Percentiles rank a stretch among this genome's conserved stretches.
phyloP scores from a whole-genome alignment of 2,888 invertebrate genomes.

The Sepiola atlantica region DNA sequence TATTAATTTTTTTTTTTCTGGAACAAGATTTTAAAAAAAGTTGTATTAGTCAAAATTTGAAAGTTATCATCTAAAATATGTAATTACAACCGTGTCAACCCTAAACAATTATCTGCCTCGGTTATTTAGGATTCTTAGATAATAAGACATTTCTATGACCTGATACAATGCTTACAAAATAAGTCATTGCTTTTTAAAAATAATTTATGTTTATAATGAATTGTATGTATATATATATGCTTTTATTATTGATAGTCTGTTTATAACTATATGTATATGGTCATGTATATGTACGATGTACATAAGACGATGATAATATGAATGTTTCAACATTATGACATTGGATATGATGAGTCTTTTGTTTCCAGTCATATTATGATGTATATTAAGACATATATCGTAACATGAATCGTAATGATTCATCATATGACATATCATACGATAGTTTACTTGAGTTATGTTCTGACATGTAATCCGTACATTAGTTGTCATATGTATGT shows the following conservation, averaged over 20 bases:
- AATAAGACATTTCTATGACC: not conserved
- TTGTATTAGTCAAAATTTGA: not conserved
- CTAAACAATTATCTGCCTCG: not conserved
- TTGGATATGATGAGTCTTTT: not conserved
- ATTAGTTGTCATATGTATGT: not conserved
- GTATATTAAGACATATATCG: not conserved
- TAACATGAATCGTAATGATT: not conserved
- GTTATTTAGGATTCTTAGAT: not conserved
- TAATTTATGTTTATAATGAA: not conserved
- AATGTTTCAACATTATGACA: not conserved
- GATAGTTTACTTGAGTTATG: not conserved
- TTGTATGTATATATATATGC: constrained; percentile 12
- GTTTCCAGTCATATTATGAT: not conserved
- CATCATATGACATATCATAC: not conserved
- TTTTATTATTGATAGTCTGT: no score
- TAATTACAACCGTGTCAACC: no score
- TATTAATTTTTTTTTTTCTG: no score
- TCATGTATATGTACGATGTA: not conserved
- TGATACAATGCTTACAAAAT: not conserved
- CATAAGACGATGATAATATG: not conserved
- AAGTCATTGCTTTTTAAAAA: not conserved
- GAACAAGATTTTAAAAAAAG: no score
- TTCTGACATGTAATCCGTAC: not conserved
- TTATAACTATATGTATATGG: not conserved
- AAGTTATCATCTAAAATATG: not conserved